A percentile compares a stretch with the other conserved stretches of the same genome.
Conservation (phyloP, 1,140 invertebrate genomes). For the Diabrotica virgifera region DNA sequence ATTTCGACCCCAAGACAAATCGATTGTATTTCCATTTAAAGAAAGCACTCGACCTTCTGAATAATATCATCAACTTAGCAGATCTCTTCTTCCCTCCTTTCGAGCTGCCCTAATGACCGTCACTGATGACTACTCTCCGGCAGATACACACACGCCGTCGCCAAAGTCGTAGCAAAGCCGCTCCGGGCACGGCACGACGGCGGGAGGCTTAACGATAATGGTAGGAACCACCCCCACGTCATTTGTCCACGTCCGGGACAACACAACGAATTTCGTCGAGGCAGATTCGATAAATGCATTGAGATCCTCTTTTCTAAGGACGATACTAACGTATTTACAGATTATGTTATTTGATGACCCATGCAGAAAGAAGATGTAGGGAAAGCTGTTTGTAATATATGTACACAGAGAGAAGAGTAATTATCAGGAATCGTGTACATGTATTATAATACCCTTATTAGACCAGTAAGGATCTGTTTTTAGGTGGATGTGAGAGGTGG, state of each 20-base stretch:
- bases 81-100: neutral
- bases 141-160: constrained; percentile 15
- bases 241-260: constrained; percentile 39
- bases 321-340: neutral
- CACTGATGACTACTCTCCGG: constrained; percentile 23
- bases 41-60: neutral
- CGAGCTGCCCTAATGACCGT: constrained; percentile 12
- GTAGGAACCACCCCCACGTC: constrained; percentile 35
- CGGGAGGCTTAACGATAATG: constrained; percentile 34
- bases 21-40: no score
- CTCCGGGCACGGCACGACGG: neutral
- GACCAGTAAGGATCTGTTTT: no score
- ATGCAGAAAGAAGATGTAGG: no score
- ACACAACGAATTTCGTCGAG: constrained; percentile 15
- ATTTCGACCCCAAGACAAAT: no score
- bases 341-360: neutral
- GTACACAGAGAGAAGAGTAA: no score
- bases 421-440: no score
- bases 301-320: neutral
- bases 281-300: constrained; percentile 30
- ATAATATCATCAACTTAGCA: neutral
- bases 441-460: no score
- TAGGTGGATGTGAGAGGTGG: no score
- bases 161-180: constrained; percentile 15
- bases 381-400: no score